Percentiles rank a stretch among this genome's conserved stretches.
phyloP scores from a whole-genome alignment of 2,888 invertebrate species.

The Volucella inflata region DNA sequence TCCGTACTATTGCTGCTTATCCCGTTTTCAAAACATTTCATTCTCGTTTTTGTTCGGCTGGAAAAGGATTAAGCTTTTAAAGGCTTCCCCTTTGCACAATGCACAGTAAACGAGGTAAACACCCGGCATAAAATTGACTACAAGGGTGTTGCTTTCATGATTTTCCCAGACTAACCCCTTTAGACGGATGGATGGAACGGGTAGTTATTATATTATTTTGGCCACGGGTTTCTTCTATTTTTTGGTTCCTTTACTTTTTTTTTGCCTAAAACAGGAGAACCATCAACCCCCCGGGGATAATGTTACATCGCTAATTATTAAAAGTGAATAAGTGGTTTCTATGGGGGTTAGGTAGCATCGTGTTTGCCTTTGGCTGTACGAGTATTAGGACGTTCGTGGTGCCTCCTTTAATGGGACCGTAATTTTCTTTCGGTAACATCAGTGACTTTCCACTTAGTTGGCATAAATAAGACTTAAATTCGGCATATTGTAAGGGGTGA shows the following conservation, averaged over 20 bases:
- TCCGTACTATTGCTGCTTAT: conserved; percentile 32
- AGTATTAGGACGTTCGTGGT: conserved; percentile 5
- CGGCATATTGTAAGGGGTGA: conserved; percentile 28
- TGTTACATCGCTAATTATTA: conserved; percentile 65
- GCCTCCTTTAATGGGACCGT: conserved; percentile 60
- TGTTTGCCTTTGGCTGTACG: neutral
- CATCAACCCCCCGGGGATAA: conserved; percentile 39
- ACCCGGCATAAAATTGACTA: conserved; percentile 36
- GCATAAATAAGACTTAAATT: conserved; percentile 58
- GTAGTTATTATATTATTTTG: conserved; percentile 57
- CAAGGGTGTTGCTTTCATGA: conserved; percentile 50
- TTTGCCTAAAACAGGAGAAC: conserved; percentile 6
- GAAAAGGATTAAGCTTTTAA: conserved; percentile 44
- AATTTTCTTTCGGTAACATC: conserved; percentile 60
- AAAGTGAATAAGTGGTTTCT: conserved; percentile 67
- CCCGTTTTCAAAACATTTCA: conserved; percentile 53
- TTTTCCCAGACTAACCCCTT: conserved; percentile 36
- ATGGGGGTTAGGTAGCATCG: conserved; percentile 12
- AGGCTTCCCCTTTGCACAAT: neutral
- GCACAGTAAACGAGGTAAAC: too few species aligned
- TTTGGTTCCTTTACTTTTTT: conserved; percentile 8
- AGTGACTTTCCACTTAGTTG: conserved; percentile 63
- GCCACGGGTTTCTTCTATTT: conserved; percentile 26
- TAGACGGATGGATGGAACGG: neutral
- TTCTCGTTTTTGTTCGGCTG: conserved; percentile 32